These are phyloP conservation scores for Pilophorus perplexus DNA, from an alignment of 2,888 invertebrate species.

Conservation along the genomic window DNA sequence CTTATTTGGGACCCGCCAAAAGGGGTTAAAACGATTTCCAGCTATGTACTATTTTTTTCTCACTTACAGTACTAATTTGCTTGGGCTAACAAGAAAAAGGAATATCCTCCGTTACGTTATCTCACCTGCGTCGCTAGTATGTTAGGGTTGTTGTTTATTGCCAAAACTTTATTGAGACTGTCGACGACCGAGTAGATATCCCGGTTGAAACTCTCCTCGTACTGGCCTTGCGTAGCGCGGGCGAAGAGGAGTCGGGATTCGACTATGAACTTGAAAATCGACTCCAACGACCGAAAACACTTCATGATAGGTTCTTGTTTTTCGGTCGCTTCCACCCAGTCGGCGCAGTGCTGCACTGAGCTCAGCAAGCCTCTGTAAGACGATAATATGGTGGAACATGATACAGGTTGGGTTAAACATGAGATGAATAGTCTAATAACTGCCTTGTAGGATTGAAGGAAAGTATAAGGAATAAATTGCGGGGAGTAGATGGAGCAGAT, in stretches of 20 bases:
- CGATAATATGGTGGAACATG: too few species aligned
- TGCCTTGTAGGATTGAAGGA: too few species aligned
- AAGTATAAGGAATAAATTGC: too few species aligned
- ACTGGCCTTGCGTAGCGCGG: constrained; percentile 81
- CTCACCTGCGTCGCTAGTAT: constrained; percentile 74
- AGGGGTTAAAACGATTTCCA: too few species aligned
- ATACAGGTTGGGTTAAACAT: too few species aligned
- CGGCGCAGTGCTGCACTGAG: constrained; percentile 86
- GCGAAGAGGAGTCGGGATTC: constrained; percentile 82
- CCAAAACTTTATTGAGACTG: constrained; percentile 73
- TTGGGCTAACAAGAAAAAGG: too few species aligned
- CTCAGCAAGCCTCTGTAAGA: constrained; percentile 72
- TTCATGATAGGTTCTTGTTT: constrained; percentile 87
- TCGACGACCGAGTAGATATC: constrained; percentile 79
- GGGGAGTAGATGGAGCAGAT: too few species aligned
- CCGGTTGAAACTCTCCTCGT: constrained; percentile 79
- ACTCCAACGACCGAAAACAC: constrained; percentile 85
- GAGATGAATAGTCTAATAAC: too few species aligned
- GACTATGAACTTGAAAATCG: constrained; percentile 88
- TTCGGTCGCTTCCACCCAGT: constrained; percentile 80
- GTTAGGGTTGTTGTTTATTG: constrained; percentile 64
- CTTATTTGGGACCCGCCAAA: too few species aligned
- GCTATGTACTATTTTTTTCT: too few species aligned
- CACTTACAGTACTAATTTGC: too few species aligned
- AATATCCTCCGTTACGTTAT: too few species aligned